Base-by-base conservation (phyloP, 2,888 invertebrate species). In the Oegoconia quadripuncta region DNA sequence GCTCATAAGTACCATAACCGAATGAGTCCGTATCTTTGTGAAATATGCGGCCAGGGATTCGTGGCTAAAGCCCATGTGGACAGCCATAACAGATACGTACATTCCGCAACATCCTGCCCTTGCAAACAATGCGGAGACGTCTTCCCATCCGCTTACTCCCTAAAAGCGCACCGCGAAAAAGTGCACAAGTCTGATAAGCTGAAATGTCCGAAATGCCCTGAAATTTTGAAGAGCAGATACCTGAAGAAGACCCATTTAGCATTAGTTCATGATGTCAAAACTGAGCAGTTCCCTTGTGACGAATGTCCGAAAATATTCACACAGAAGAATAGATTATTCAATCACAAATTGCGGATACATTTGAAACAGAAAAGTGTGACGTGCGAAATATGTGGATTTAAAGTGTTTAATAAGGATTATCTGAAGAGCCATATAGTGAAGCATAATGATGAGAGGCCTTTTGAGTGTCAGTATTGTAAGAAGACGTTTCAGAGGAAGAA, bases 401-500 rank as follows among this genome's bases (percentile, higher is more conserved):
- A 74, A 42, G 74, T 78, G 0, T 81, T 77, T 17, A 74, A 72
- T 13, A 82, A 76, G 8, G 82, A 87, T 23, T 62, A 88, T 12
- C 51, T 91, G 34, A 82, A 77, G 20, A 74, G 87, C 0, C 91
- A 91, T 37, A 86, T 87, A 67, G 83, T 90, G 1, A 84, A 77
- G 0, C 91, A 91, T 41, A 87, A 86, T 1, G 89, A 89, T 1
- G 70, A 88, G 0, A 75, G 90, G 35, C 90, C 90, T 2, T 90
- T 80, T 31, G 77, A 87, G 25, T 91, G 91, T 46, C 80, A 87
- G 3, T 72, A 82, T 41, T 91, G 91, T 43, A 88, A 88, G 22
- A 91, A 90, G 50, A 64, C 83, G 1, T 91, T 91, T 51, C 89
- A 89, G 28, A 88, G 90, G 44, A 87, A 83, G 48, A 88, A 82